A percentile compares a stretch with the other conserved stretches of the same genome.
These are phyloP conservation scores for Sorex fumeus DNA, from an alignment of 2,113 vertebrate genomes.

Conservation along the genomic window DNA sequence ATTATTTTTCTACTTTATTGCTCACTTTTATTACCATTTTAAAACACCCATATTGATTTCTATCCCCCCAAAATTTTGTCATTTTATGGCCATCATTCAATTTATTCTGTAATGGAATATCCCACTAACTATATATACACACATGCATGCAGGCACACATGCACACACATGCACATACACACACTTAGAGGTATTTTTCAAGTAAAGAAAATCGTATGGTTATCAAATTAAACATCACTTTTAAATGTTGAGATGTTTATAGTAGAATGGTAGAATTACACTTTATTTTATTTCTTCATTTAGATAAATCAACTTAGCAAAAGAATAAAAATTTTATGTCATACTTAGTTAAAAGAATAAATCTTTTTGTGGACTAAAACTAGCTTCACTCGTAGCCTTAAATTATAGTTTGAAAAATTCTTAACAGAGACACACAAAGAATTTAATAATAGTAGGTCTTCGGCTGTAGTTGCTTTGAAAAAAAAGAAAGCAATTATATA, in stretches of 20 bases:
- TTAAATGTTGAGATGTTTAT: conserved; percentile 19
- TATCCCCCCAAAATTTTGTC: conserved; percentile 26
- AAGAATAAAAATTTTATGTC: conserved; percentile 31
- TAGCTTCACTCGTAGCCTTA: neutral
- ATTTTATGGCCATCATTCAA: conserved; percentile 22
- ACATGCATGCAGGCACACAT: neutral
- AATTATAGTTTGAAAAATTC: conserved; percentile 65
- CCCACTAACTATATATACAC: neutral
- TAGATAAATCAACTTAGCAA: neutral
- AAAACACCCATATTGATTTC: neutral
- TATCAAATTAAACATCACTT: conserved; percentile 43
- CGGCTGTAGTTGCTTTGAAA: conserved; percentile 56
- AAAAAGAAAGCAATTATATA: conserved; percentile 70
- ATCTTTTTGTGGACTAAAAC: neutral
- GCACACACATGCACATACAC: neutral
- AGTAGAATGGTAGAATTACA: neutral
- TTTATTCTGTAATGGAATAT: neutral
- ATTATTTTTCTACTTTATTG: conserved; percentile 10
- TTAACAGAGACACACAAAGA: neutral
- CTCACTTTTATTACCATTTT: conserved; percentile 30
- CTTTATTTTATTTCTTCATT: neutral
- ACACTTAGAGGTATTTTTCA: conserved; percentile 40
- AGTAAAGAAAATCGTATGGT: conserved; percentile 13
- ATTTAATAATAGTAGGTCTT: conserved; percentile 59
- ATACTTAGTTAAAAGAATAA: conserved; percentile 55